phyloP scores from a whole-genome alignment of 2,113 vertebrate genomes.

The Albula glossodonta region DNA sequence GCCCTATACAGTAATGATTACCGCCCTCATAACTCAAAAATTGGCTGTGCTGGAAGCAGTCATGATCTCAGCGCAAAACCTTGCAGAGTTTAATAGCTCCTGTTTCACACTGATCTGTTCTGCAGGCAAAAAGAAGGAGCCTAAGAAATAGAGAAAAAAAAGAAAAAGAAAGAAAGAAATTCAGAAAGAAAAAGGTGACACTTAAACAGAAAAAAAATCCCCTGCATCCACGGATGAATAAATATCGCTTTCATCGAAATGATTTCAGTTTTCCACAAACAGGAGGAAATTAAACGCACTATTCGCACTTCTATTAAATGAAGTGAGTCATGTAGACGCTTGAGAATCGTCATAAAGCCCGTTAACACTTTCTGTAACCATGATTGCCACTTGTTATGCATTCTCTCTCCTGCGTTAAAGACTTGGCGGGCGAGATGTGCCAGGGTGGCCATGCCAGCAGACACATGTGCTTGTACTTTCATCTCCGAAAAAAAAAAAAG shows the following conservation, averaged over 20 bases:
- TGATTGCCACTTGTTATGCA: constrained; percentile 35
- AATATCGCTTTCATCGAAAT: neutral
- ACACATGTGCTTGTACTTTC: neutral
- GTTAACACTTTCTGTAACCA: constrained; percentile 29
- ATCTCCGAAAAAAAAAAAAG: constrained; percentile 20
- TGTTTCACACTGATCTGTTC: constrained; percentile 18
- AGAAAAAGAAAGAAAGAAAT: neutral
- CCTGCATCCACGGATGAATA: neutral
- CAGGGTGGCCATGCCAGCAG: constrained; percentile 19
- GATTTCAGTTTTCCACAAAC: neutral
- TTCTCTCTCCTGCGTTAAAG: constrained; percentile 29
- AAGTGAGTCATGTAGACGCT: constrained; percentile 20
- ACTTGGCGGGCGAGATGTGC: constrained; percentile 3
- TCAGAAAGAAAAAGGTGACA: neutral
- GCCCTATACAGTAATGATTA: constrained; percentile 16
- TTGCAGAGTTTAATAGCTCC: constrained; percentile 5
- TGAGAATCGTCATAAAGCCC: constrained; percentile 22
- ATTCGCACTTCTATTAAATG: constrained; percentile 33
- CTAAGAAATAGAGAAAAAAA: neutral
- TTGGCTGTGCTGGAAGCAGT: constrained; percentile 11
- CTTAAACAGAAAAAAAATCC: neutral
- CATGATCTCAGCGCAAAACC: constrained; percentile 35
- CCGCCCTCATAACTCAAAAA: constrained; percentile 28
- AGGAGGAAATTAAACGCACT: constrained; percentile 25
- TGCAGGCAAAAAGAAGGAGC: constrained; percentile 4